Conservation (phyloP, 2,113 vertebrate species). For the Charadrius vociferus region DNA sequence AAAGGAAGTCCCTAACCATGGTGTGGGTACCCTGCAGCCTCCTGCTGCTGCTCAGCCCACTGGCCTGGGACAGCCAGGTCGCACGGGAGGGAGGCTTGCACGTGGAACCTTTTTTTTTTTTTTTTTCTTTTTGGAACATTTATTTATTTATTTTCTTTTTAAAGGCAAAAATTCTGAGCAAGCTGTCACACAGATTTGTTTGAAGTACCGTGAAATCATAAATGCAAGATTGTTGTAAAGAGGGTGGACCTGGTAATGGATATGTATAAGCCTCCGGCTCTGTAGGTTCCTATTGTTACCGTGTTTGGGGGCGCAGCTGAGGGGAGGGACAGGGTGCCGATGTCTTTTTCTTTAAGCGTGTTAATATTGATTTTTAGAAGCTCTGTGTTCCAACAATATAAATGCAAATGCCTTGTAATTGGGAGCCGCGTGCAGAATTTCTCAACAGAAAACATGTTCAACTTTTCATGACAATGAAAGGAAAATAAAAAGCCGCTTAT, state of each 20-base stretch:
- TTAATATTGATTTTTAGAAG: slow-evolving; percentile 70
- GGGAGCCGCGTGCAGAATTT: slow-evolving; percentile 56
- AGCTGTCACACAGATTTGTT: not conserved
- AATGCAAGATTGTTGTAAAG: not conserved
- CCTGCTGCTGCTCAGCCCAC: not conserved
- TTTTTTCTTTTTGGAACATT: not conserved
- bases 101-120: not conserved
- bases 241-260: slow-evolving; percentile 6
- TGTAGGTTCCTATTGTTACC: slow-evolving; percentile 19
- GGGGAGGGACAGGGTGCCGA: slow-evolving; percentile 11
- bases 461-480: slow-evolving; percentile 54
- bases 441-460: slow-evolving; percentile 56
- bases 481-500: slow-evolving; percentile 54
- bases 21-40: not conserved
- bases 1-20: not conserved
- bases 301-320: slow-evolving; percentile 35
- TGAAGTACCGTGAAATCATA: not conserved
- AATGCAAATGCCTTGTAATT: slow-evolving; percentile 68
- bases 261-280: slow-evolving; percentile 18
- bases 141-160: not conserved
- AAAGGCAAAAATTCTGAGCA: not conserved
- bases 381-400: slow-evolving; percentile 65
- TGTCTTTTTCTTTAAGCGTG: slow-evolving; percentile 54
- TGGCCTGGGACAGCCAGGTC: not conserved
- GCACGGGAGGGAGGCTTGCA: not conserved